Conservation (phyloP, 2,888 invertebrate species). For the Gymnosoma rotundatum region DNA sequence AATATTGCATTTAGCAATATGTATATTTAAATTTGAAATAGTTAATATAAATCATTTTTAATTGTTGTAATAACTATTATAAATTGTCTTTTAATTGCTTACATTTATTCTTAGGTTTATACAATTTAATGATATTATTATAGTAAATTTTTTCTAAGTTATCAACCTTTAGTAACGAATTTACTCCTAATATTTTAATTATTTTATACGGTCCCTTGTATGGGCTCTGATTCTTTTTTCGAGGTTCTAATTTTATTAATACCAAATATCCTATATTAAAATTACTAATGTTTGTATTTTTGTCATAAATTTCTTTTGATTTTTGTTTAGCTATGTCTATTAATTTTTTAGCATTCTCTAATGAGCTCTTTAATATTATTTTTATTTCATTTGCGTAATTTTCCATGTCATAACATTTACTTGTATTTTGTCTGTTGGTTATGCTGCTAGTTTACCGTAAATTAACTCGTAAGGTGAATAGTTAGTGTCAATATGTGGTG, state of each 20-base stretch:
- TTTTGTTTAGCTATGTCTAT: neutral
- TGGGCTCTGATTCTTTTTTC: neutral
- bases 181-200: too few species aligned
- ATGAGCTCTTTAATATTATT: neutral
- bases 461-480: constrained; percentile 7
- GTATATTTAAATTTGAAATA: too few species aligned
- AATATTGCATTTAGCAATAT: too few species aligned
- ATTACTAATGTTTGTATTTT: neutral
- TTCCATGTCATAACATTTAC: neutral
- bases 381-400: neutral
- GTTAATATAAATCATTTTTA: too few species aligned
- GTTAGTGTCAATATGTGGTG: neutral
- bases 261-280: neutral
- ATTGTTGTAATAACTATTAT: too few species aligned
- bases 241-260: neutral
- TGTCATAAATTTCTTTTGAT: neutral
- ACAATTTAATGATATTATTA: neutral
- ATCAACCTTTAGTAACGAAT: neutral
- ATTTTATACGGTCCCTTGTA: neutral
- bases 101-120: neutral
- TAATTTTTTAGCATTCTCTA: neutral
- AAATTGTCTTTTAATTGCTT: too few species aligned
- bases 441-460: constrained; percentile 12
- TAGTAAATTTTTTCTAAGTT: neutral
- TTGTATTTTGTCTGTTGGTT: constrained; percentile 12